Conservation (phyloP, 2,888 invertebrate genomes). For the Coremacera marginata region DNA sequence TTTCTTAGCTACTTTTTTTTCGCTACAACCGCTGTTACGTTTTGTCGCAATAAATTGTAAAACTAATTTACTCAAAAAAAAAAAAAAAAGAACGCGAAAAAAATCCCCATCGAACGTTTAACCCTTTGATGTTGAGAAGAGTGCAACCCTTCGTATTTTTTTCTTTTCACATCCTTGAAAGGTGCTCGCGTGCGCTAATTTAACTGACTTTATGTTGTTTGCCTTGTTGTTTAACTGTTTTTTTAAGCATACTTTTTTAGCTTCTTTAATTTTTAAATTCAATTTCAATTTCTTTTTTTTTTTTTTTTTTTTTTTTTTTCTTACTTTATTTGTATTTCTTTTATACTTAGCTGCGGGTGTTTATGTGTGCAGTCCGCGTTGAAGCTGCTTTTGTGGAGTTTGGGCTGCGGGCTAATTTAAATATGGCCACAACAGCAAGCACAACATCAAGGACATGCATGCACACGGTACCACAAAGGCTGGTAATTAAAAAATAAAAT, state of each 20-base stretch:
- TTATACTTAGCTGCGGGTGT: constrained; percentile 25
- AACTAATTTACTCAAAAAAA: constrained; percentile 59
- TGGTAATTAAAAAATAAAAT: constrained; percentile 18
- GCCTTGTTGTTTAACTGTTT: constrained; percentile 24
- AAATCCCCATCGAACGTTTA: constrained; percentile 31
- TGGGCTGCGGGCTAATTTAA: constrained; percentile 28
- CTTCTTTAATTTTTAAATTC: constrained; percentile 39
- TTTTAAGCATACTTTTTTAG: constrained; percentile 9
- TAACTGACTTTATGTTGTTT: constrained; percentile 39
- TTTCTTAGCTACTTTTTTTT: constrained; percentile 5
- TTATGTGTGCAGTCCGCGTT: constrained; percentile 8
- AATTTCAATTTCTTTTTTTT: constrained; percentile 35
- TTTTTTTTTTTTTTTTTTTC: not conserved
- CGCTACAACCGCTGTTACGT: constrained; percentile 16
- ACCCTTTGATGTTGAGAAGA: constrained; percentile 45
- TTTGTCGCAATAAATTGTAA: constrained; percentile 60
- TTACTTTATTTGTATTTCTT: not conserved
- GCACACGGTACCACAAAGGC: constrained; percentile 22
- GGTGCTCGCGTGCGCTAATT: constrained; percentile 46
- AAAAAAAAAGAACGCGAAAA: not conserved
- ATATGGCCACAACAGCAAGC: constrained; percentile 9
- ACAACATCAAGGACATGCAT: constrained; percentile 12
- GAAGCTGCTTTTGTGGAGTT: constrained; percentile 5
- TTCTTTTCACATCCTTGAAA: constrained; percentile 19
- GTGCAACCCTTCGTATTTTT: constrained; percentile 37